phyloP scores from a whole-genome alignment of 2,888 invertebrate genomes.

The Trichopoda pennipes region DNA sequence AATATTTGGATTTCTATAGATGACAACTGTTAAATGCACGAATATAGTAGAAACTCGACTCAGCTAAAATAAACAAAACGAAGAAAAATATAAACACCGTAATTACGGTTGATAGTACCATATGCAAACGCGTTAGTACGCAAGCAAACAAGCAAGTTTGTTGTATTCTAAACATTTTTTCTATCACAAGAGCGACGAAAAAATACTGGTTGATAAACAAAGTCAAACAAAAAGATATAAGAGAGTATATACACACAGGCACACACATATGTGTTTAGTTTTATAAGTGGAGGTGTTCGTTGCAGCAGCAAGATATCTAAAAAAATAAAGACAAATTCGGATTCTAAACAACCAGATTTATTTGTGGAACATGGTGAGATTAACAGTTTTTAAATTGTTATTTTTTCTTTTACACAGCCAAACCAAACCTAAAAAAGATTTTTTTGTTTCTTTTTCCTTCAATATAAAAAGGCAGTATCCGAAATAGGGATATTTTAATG shows the following conservation, averaged over 20 bases:
- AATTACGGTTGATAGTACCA: slow-evolving; percentile 14
- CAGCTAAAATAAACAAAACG: slow-evolving; percentile 24
- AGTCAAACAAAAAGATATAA: slow-evolving; percentile 14
- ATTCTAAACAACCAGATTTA: slow-evolving; percentile 55
- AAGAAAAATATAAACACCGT: slow-evolving; percentile 10
- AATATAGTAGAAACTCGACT: neutral
- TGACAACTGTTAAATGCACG: neutral
- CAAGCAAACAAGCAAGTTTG: slow-evolving; percentile 18
- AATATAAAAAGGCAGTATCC: slow-evolving; percentile 12
- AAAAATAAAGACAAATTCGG: slow-evolving; percentile 6
- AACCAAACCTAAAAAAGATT: neutral
- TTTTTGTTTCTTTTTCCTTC: neutral
- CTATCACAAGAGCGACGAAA: neutral
- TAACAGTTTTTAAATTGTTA: slow-evolving; percentile 51
- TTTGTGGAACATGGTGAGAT: slow-evolving; percentile 47
- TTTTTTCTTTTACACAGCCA: neutral
- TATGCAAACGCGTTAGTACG: neutral
- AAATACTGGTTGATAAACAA: slow-evolving; percentile 48
- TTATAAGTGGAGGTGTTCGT: slow-evolving; percentile 58
- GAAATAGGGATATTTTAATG: neutral
- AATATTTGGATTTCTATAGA: neutral
- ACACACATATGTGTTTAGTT: neutral
- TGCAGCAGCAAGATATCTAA: slow-evolving; percentile 18
- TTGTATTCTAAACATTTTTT: slow-evolving; percentile 35
- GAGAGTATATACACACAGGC: neutral